Evolutionary conservation across 2,113 vertebrate species (phyloP).

Genomic region (Petroica traversi): DNA sequence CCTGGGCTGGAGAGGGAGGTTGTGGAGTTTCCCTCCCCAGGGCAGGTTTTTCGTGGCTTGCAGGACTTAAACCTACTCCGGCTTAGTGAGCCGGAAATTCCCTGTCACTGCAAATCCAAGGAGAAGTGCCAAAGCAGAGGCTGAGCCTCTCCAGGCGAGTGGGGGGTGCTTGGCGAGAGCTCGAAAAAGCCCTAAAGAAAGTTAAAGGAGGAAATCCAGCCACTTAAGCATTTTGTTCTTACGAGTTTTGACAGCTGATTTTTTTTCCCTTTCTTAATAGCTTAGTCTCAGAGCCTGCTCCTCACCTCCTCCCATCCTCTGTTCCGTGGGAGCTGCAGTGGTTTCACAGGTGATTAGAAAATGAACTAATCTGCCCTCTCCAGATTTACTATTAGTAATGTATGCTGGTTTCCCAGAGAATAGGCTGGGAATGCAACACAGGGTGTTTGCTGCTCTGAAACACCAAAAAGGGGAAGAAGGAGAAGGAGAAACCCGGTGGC

Average conservation of each 20-base stretch:
- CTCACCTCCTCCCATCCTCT: background rate
- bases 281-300: background rate
- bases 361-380: background rate
- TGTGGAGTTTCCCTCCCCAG: background rate
- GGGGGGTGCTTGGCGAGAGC: background rate
- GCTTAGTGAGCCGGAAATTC: background rate
- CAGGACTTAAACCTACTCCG: background rate
- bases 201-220: slow-evolving; percentile 10
- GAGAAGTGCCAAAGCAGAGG: background rate
- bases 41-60: background rate
- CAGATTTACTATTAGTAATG: background rate
- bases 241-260: background rate
- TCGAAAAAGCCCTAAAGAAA: slow-evolving; percentile 15
- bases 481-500: fast-evolving
- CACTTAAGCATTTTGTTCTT: background rate
- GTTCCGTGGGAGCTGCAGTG: background rate
- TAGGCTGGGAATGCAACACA: background rate
- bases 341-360: background rate
- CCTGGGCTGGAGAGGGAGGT: background rate
- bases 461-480: fast-evolving
- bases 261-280: background rate
- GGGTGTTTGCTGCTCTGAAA: background rate
- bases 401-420: background rate
- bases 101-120: background rate
- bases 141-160: background rate